Evolutionary conservation across 2,113 vertebrate species (phyloP).

Genomic region (Cryptoleucopteryx plumbea): DNA sequence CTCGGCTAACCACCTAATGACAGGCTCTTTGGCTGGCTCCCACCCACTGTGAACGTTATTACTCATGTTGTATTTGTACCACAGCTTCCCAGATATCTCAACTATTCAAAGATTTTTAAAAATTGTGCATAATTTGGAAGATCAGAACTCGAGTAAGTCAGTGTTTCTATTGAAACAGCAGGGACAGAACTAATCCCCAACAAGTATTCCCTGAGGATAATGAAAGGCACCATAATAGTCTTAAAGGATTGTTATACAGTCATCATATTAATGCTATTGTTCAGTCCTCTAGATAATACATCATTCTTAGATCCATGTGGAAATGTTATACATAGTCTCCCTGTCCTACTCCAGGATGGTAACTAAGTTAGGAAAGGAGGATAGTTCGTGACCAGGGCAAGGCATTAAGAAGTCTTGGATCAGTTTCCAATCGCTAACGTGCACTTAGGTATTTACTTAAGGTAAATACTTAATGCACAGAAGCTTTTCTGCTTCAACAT

Average conservation of each 20-base stretch:
- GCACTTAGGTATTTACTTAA: neutral
- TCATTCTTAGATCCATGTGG: neutral
- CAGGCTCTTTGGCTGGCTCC: neutral
- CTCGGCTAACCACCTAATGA: neutral
- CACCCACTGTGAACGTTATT: neutral
- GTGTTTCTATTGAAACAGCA: neutral
- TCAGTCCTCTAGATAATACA: neutral
- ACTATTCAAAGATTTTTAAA: neutral
- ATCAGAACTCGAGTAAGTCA: neutral
- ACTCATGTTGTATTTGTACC: neutral
- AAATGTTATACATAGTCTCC: neutral
- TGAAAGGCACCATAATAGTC: neutral
- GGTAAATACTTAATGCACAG: neutral
- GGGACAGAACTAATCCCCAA: neutral
- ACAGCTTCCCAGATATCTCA: neutral
- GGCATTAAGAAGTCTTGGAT: neutral
- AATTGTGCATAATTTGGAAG: neutral
- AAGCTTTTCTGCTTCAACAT: neutral
- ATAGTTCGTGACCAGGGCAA: neutral
- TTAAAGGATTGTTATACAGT: neutral
- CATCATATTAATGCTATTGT: neutral
- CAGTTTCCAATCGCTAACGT: neutral
- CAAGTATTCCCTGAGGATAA: neutral
- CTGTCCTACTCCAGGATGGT: neutral
- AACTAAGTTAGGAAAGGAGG: neutral